Evolutionary conservation across 1,140 invertebrate genomes (phyloP).

Genomic region (Probaryconus sp.): DNA sequence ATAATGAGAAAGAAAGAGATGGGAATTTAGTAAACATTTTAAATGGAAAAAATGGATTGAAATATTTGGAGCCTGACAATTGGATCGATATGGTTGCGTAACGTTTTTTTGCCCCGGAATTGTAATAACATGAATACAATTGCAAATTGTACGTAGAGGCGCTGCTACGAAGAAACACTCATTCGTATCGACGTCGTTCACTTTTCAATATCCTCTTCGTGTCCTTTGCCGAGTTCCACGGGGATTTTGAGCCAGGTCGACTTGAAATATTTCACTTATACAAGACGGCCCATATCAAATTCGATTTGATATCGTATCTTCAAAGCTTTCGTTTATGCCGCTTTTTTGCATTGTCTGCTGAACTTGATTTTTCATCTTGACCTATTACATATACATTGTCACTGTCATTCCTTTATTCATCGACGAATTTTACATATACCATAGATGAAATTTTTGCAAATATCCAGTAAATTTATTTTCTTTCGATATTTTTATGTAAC

Average conservation of each 20-base stretch:
- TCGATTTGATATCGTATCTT: neutral
- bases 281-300: neutral
- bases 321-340: neutral
- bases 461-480: too few relatives aligned
- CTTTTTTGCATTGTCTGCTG: constrained; percentile 1
- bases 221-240: neutral
- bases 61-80: too few relatives aligned
- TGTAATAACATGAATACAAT: too few relatives aligned
- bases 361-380: neutral
- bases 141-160: neutral
- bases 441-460: too few relatives aligned
- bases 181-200: constrained; percentile 5
- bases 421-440: too few relatives aligned
- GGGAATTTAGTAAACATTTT: too few relatives aligned
- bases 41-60: too few relatives aligned
- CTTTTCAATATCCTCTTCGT: constrained; percentile 14
- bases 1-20: too few relatives aligned
- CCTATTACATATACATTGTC: neutral
- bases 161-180: neutral
- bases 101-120: too few relatives aligned
- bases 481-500: too few relatives aligned
- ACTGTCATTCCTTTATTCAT: neutral
- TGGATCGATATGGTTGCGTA: too few relatives aligned
- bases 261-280: constrained; percentile 11
- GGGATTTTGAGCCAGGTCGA: constrained; percentile 3